Percentiles rank a stretch among this genome's conserved stretches.
Evolutionary conservation across 2,113 vertebrate genomes (phyloP).

Genomic region (Axis porcinus): DNA sequence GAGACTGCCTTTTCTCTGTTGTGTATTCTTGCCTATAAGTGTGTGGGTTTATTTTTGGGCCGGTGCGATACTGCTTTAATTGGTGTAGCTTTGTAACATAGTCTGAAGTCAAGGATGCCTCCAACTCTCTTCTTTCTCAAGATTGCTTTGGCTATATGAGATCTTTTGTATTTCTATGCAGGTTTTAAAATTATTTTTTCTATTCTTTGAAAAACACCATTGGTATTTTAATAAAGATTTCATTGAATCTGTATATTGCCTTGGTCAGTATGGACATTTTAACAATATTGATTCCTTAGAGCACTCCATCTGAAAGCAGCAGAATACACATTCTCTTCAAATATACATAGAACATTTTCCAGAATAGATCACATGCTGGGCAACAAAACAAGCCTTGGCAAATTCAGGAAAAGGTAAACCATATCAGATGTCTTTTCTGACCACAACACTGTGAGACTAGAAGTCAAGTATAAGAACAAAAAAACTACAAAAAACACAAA

Average conservation of each 20-base stretch:
- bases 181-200: not conserved
- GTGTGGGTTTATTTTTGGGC: not conserved
- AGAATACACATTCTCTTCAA: not conserved
- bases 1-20: not conserved
- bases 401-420: too few relatives aligned
- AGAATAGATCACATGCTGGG: not conserved
- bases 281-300: not conserved
- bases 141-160: not conserved
- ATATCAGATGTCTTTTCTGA: not conserved
- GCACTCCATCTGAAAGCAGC: not conserved
- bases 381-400: not conserved
- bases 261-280: not conserved
- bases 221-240: not conserved
- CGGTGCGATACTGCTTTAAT: not conserved
- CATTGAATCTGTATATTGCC: not conserved
- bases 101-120: not conserved
- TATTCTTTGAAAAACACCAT: not conserved
- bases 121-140: not conserved
- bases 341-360: not conserved
- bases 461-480: not conserved
- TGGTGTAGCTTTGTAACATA: not conserved
- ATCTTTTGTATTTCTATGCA: not conserved
- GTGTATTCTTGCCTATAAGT: not conserved
- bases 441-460: not conserved
- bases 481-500: not conserved